These are phyloP conservation scores for Petromus typicus DNA, from an alignment of 2,113 vertebrate genomes.

Conservation along the genomic window DNA sequence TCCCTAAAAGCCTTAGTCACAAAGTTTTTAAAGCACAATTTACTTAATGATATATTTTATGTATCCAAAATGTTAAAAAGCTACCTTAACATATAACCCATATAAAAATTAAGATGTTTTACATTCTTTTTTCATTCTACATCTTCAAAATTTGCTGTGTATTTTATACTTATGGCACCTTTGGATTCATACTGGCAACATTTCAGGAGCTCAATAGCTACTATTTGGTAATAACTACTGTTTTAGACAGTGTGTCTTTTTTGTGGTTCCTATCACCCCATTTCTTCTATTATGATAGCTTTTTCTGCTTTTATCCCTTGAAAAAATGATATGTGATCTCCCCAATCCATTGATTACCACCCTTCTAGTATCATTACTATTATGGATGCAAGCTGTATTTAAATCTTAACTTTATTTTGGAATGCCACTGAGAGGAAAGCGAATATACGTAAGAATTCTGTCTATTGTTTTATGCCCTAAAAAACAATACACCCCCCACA, in stretches of 20 bases:
- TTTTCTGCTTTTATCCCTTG: neutral
- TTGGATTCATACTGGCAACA: neutral
- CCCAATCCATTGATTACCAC: neutral
- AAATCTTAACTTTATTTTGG: neutral
- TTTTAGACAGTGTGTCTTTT: neutral
- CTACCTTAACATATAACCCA: neutral
- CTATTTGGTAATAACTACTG: fast-evolving
- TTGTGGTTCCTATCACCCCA: neutral
- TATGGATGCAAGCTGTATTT: neutral
- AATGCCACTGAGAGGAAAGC: neutral
- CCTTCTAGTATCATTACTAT: neutral
- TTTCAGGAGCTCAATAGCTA: neutral
- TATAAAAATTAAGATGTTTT: conserved; percentile 8
- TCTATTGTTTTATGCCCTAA: neutral
- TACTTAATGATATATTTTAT: neutral
- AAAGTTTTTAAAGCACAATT: neutral
- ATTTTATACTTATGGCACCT: neutral
- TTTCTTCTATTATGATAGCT: neutral
- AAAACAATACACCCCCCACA: neutral
- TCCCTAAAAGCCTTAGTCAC: neutral
- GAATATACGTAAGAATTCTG: neutral
- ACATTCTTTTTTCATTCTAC: neutral
- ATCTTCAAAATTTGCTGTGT: neutral
- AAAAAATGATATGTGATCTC: neutral
- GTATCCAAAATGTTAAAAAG: neutral